phyloP scores from a whole-genome alignment of 2,888 invertebrate genomes.

The Macroteleia sp. region DNA sequence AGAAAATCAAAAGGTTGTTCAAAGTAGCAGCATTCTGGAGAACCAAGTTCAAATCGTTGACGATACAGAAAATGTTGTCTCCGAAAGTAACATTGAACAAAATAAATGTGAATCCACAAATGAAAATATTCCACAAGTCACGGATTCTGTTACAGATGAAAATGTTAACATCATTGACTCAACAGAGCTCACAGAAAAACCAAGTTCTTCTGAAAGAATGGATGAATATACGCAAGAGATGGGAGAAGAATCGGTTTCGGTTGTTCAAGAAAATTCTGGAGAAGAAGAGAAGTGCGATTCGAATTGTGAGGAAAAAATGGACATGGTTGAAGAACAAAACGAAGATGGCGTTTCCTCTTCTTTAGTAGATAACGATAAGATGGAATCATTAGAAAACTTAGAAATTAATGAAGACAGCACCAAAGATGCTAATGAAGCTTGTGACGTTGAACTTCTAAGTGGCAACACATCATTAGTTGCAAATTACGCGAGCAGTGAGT shows the following conservation, averaged over 20 bases:
- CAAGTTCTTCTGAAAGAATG: conserved; percentile 58
- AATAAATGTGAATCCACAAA: conserved; percentile 17
- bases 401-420: conserved; percentile 6
- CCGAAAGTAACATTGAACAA: conserved; percentile 26
- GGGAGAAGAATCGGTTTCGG: conserved; percentile 47
- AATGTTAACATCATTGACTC: conserved; percentile 61
- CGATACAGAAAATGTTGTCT: conserved; percentile 30
- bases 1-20: conserved; percentile 10
- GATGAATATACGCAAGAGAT: conserved; percentile 37
- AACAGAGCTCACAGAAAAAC: conserved; percentile 67
- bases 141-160: conserved; percentile 11
- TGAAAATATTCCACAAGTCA: conserved; percentile 35
- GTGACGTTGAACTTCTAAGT: conserved; percentile 21
- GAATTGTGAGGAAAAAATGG: background rate
- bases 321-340: conserved; percentile 12
- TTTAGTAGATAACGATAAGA: conserved; percentile 39
- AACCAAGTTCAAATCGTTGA: background rate
- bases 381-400: background rate
- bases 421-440: conserved; percentile 39
- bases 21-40: conserved; percentile 2
- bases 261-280: background rate
- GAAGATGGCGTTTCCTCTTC: conserved; percentile 47
- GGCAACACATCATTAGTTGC: conserved; percentile 69
- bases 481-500: conserved; percentile 73
- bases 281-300: conserved; percentile 34